These are phyloP conservation scores for Ceyx margarethae DNA, from an alignment of 2,113 vertebrate genomes.

Conservation along the genomic window DNA sequence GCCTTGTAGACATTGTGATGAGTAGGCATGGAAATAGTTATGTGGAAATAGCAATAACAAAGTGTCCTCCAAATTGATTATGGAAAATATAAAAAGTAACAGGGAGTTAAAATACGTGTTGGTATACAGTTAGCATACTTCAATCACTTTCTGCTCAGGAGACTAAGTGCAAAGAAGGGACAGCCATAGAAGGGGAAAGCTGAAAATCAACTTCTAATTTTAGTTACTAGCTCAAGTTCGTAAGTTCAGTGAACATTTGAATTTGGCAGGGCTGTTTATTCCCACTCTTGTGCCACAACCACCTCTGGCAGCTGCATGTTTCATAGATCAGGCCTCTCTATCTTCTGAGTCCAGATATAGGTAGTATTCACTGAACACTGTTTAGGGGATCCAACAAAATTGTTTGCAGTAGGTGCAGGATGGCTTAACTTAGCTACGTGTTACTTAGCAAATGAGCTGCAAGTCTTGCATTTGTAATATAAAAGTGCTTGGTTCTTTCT, in stretches of 20 bases:
- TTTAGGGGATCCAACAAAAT: background rate
- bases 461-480: background rate
- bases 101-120: background rate
- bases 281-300: background rate
- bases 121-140: background rate
- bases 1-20: background rate
- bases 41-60: background rate
- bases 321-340: background rate
- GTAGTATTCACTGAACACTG: background rate
- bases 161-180: background rate
- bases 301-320: background rate
- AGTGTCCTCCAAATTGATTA: background rate
- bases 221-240: background rate
- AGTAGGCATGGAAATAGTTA: background rate
- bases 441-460: background rate
- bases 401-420: background rate
- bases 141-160: background rate
- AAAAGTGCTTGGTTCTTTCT: background rate
- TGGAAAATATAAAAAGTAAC: background rate
- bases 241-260: background rate
- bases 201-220: background rate
- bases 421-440: background rate
- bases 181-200: background rate
- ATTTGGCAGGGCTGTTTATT: background rate
- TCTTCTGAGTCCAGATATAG: background rate